These are phyloP conservation scores for Atta cephalotes DNA, from an alignment of 1,140 invertebrate genomes.

Conservation along the genomic window DNA sequence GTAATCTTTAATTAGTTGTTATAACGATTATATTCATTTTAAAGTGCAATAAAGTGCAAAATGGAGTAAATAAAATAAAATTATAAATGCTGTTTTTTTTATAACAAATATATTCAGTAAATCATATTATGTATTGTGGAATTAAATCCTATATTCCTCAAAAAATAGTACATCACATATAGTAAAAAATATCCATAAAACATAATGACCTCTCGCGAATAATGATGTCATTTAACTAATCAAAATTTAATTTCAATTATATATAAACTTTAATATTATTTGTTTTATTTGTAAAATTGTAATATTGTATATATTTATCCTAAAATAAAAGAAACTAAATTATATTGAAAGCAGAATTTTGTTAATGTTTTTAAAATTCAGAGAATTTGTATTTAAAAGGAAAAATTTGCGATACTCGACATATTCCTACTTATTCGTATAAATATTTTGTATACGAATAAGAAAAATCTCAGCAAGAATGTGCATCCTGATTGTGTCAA, in stretches of 20 bases:
- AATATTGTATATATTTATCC: too few species aligned
- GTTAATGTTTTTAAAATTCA: background rate
- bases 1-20: background rate
- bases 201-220: background rate
- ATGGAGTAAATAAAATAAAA: background rate
- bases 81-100: background rate
- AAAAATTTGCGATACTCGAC: background rate
- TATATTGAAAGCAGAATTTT: constrained; percentile 6
- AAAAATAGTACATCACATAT: background rate
- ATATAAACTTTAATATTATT: background rate
- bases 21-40: background rate
- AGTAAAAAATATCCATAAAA: background rate
- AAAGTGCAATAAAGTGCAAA: background rate
- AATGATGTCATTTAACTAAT: background rate
- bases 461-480: constrained; percentile 40
- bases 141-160: background rate
- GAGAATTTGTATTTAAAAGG: background rate
- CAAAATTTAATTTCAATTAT: background rate
- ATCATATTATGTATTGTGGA: background rate
- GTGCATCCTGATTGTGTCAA: constrained; percentile 8
- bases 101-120: background rate
- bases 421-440: too few species aligned
- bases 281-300: background rate
- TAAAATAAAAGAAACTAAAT: background rate
- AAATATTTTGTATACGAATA: background rate